A percentile compares a stretch with the other conserved stretches of the same genome.
Conservation (phyloP, 1,140 invertebrate genomes). For the Bombus turneri region DNA sequence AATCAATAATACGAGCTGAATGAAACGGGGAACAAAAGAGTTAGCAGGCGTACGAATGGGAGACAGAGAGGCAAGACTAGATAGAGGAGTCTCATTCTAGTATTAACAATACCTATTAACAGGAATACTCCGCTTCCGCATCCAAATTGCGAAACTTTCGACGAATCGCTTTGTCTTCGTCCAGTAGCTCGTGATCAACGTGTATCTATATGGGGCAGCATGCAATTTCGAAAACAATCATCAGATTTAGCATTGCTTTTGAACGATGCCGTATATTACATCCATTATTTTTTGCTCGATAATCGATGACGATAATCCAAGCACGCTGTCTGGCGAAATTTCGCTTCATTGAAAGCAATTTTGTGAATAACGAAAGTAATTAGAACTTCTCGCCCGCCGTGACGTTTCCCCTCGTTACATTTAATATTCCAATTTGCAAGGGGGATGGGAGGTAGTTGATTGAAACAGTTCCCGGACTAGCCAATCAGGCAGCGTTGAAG, state of each 20-base stretch:
- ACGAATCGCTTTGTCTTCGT: constrained; percentile 27
- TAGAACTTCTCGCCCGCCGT: background rate
- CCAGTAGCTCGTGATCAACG: constrained; percentile 21
- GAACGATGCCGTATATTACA: constrained; percentile 10
- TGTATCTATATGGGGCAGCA: constrained; percentile 27
- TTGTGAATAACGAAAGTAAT: background rate
- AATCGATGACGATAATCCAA: background rate
- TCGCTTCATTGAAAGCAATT: background rate
- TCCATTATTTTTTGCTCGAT: background rate
- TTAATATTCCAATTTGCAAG: background rate
- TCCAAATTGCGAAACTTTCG: constrained; percentile 66
- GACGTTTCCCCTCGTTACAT: background rate
- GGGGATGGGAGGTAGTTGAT: too few relatives aligned
- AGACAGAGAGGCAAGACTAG: background rate
- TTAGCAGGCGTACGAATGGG: background rate
- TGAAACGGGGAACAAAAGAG: constrained; percentile 3
- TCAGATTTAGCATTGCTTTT: constrained; percentile 50
- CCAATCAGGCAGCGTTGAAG: background rate
- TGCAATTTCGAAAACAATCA: constrained; percentile 56
- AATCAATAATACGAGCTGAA: constrained; percentile 3
- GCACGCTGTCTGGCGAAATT: background rate
- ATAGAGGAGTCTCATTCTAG: constrained; percentile 53
- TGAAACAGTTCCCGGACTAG: too few relatives aligned
- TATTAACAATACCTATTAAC: constrained; percentile 50
- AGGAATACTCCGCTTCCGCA: constrained; percentile 57